Base-by-base conservation (phyloP, 2,797 vertebrate genomes). In the Gobionotothen gibberifrons region DNA sequence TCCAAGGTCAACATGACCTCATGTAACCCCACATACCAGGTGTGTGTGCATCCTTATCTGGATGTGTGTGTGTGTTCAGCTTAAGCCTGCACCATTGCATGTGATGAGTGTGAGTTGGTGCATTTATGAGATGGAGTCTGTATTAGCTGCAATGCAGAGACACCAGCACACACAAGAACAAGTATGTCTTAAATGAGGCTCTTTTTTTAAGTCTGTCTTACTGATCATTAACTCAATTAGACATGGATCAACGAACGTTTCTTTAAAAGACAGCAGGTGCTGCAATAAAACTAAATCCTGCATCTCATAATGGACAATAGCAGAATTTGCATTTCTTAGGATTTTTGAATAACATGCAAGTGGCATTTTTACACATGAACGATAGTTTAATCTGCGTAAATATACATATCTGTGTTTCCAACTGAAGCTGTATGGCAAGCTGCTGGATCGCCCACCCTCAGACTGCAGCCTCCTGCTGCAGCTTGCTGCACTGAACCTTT, bases 401-500 rank as follows among this genome's bases (percentile, higher is more conserved):
- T 60, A 43, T 81, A 67, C 70, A 62, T 51, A 83, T 79, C 72
- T 68, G 54, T 63, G 55, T 16, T 83, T 83, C 42, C 72, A 15
- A 53, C 51, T 87, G 78, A 87, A 84, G 65, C 82, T 78, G 62
- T 76, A 85, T 70, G 74, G 66, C 64, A 69, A 83, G 76, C 76
- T 81, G 78, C 60, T 79, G 79, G 78, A 74, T 79, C 61, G 49
- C 81, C 84, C 84, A 76, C 85, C 77, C 79, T 72, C 71, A 69
- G 49, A 89, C 89, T 92, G 91, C 92, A 93, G 90, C 87, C 86
- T 92, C 87, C 66, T 74, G 74, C 91, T 92, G 91, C 87, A 92
- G 89, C 92, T 72, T 90, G 91, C 92, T 89, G 91, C 90, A 91
- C 90, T 90, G 87, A 90, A 92, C 86, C 89, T 93, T 91, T 92